Conservation (phyloP, 2,797 vertebrate species). For the Paramormyrops hopkinsi region DNA sequence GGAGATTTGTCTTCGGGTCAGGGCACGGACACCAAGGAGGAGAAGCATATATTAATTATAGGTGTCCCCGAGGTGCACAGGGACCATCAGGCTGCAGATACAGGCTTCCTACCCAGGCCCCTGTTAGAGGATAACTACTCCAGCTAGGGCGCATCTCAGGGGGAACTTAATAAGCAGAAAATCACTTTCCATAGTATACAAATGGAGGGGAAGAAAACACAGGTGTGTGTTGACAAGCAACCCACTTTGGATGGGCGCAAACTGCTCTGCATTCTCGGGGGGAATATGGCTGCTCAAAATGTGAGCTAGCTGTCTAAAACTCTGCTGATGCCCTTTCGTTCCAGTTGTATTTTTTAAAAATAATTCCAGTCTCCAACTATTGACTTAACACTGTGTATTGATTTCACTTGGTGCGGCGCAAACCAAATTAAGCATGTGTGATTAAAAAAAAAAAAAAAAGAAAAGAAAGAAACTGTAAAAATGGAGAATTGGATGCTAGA, state of each 20-base stretch:
- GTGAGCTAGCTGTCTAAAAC: slow-evolving; percentile 14
- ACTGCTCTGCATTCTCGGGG: neutral
- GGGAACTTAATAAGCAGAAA: neutral
- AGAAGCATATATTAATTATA: neutral
- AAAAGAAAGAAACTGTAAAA: neutral
- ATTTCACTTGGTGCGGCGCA: neutral
- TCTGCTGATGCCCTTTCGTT: neutral
- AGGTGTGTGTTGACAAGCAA: slow-evolving; percentile 4
- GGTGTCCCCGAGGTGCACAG: neutral
- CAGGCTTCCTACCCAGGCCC: neutral
- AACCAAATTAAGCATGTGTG: neutral
- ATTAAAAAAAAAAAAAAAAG: neutral
- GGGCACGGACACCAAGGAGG: neutral
- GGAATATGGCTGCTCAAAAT: neutral
- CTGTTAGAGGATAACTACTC: neutral
- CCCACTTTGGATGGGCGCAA: neutral
- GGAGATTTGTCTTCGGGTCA: slow-evolving; percentile 1
- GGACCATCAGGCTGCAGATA: neutral
- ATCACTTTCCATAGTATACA: neutral
- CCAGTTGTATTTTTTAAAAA: slow-evolving; percentile 12
- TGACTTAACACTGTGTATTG: slow-evolving; percentile 9
- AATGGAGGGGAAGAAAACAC: neutral
- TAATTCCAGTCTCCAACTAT: neutral
- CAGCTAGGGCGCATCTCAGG: neutral
- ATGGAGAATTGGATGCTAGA: neutral